Evolutionary conservation across 2,113 vertebrate genomes (phyloP).

Genomic region (Phaethon lepturus): DNA sequence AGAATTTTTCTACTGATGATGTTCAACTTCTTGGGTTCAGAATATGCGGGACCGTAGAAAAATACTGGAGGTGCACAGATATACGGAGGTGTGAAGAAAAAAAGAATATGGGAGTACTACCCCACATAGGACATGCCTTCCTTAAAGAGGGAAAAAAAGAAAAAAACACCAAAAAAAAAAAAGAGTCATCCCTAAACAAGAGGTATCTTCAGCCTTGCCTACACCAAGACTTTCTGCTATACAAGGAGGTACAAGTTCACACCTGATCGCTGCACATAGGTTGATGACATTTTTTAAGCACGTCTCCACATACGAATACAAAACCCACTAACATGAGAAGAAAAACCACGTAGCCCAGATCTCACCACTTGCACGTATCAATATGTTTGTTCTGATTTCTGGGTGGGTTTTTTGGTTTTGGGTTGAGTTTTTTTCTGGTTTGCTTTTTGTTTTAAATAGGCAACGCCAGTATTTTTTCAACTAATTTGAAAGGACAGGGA

Average conservation of each 20-base stretch:
- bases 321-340: neutral
- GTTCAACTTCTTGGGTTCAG: neutral
- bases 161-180: neutral
- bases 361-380: neutral
- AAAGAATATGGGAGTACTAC: accelerated
- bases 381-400: neutral
- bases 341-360: accelerated
- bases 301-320: neutral
- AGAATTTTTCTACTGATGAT: neutral
- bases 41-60: neutral
- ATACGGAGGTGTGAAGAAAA: neutral
- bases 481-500: neutral
- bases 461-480: neutral
- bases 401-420: neutral
- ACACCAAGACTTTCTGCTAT: neutral
- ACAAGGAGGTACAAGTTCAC: neutral
- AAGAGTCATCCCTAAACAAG: neutral
- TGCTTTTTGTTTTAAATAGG: neutral
- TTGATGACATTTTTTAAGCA: neutral
- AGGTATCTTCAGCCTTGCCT: neutral
- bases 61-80: neutral
- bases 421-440: neutral
- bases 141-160: neutral
- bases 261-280: neutral
- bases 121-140: neutral